Conservation (phyloP, 2,797 vertebrate species). For the Poeciliopsis infans region DNA sequence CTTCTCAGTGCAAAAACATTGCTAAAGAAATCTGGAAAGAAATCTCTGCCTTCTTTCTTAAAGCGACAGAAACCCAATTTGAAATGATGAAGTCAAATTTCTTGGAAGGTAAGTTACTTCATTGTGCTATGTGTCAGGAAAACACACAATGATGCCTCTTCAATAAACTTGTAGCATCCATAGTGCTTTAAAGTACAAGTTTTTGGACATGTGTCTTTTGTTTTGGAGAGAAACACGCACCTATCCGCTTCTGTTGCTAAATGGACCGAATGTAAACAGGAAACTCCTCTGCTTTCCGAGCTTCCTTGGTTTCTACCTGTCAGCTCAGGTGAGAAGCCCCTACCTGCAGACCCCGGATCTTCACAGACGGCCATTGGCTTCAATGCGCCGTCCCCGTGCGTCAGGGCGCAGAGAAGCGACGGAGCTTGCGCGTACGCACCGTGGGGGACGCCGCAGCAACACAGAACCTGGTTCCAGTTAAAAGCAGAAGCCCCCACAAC, state of each 20-base stretch:
- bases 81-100: too few relatives aligned
- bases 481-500: constrained; percentile 87
- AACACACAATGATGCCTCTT: too few relatives aligned
- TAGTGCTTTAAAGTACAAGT: background rate
- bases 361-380: constrained; percentile 58
- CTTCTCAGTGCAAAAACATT: too few relatives aligned
- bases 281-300: background rate
- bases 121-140: too few relatives aligned
- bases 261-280: background rate
- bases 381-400: constrained; percentile 72
- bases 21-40: too few relatives aligned
- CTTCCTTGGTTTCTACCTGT: constrained; percentile 47
- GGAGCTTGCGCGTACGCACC: constrained; percentile 22
- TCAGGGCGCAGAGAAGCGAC: constrained; percentile 50
- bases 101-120: too few relatives aligned
- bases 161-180: too few relatives aligned
- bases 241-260: background rate
- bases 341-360: constrained; percentile 41
- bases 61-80: too few relatives aligned
- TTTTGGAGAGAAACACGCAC: background rate
- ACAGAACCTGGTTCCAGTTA: constrained; percentile 92
- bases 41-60: too few relatives aligned
- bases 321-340: constrained; percentile 17
- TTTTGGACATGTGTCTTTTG: background rate
- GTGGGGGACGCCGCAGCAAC: constrained; percentile 61